phyloP scores from a whole-genome alignment of 2,888 invertebrate genomes.

The Philereme transversata region DNA sequence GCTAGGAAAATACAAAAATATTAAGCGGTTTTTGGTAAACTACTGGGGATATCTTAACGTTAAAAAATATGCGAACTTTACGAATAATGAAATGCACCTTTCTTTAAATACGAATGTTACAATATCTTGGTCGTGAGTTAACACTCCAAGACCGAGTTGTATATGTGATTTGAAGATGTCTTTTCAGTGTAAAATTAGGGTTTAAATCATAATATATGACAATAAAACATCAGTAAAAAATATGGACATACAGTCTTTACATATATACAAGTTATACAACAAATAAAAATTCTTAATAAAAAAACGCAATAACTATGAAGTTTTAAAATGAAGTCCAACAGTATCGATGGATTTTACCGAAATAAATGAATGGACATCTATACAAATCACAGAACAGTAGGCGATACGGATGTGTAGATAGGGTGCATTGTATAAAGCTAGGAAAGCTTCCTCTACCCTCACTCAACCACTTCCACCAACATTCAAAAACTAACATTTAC shows the following conservation, averaged over 20 bases:
- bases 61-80: slow-evolving; percentile 55
- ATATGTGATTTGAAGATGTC: slow-evolving; percentile 36
- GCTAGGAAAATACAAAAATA: slow-evolving; percentile 84
- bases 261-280: background rate
- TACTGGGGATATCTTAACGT: slow-evolving; percentile 63
- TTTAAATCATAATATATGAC: background rate
- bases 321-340: slow-evolving; percentile 1
- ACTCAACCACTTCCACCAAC: slow-evolving; percentile 63
- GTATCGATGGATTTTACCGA: slow-evolving; percentile 6
- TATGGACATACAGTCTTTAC: background rate
- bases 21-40: slow-evolving; percentile 77
- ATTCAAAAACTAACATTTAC: slow-evolving; percentile 71
- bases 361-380: slow-evolving; percentile 33
- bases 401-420: slow-evolving; percentile 31
- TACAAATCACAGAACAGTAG: slow-evolving; percentile 39
- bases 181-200: slow-evolving; percentile 2
- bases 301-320: background rate
- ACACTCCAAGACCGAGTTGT: slow-evolving; percentile 71
- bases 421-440: slow-evolving; percentile 68
- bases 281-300: background rate
- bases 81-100: slow-evolving; percentile 72
- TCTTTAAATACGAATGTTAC: slow-evolving; percentile 55
- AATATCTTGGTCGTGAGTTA: slow-evolving; percentile 63
- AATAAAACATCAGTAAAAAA: slow-evolving; percentile 3
- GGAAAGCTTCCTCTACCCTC: slow-evolving; percentile 62